Base-by-base conservation (phyloP, 2,888 invertebrate genomes). In the Trypoxylon attenuatum region DNA sequence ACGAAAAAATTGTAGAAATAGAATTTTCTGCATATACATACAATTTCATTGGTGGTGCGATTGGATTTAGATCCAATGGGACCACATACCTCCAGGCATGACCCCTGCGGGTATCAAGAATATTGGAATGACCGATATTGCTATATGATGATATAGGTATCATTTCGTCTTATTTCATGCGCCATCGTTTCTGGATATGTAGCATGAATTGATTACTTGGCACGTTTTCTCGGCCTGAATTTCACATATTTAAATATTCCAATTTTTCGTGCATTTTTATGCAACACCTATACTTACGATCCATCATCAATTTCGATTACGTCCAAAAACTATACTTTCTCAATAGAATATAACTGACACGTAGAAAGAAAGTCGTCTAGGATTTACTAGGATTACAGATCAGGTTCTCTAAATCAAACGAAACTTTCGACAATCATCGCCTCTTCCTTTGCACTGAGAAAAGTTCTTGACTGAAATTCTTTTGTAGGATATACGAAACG, bases 41-140 rank as follows among this genome's bases (percentile, higher is more conserved):
- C n/a, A n/a, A n/a, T n/a, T n/a, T n/a, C n/a, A n/a, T n/a, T n/a
- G n/a, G n/a, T n/a, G n/a, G n/a, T n/a, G 3, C 56, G 39, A 63
- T 71, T 64, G 52, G 38, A 68, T 51, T 15, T n/a, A 38, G 21
- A 60, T 33, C 18, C 41, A 10, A 64, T 33, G 45, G 51, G 39
- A 16, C 47, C 22, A 2, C 18, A 46, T 29, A 47, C 19, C 18
- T 18, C 5, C 29, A 10, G 16, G 6, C 23, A 22, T 4, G 23
- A 5, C 25, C 54, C 50, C 52, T 58, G 49, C 13, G 50, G 39
- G 50, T 51, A 53, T 57, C 18, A 54, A 15, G 43, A 46, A 61
- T 58, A 69, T 71, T 73, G 58, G 58, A 1, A 13, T 13, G 5
- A 33, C 10, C 33, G 23, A 52, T 55, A 68, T 58, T 59, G 41